These are phyloP conservation scores for Orthonevra nobilis DNA, from an alignment of 2,888 invertebrate genomes.

Conservation along the genomic window DNA sequence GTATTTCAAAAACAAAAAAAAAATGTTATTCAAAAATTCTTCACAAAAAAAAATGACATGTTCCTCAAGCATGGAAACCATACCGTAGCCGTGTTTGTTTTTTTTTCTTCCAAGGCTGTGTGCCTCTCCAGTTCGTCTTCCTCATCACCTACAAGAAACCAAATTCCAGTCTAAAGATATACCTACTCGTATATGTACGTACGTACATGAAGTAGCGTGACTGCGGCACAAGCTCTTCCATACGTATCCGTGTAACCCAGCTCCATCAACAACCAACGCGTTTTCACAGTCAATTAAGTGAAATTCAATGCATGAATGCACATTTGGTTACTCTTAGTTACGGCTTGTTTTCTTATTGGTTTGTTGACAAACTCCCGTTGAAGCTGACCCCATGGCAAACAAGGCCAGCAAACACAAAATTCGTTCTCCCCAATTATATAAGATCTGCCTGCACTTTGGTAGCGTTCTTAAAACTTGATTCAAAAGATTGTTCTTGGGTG, in stretches of 20 bases:
- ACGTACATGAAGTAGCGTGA: constrained; percentile 21
- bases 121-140: constrained; percentile 3
- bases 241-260: not conserved
- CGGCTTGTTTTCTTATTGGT: constrained; percentile 10
- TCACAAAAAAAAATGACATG: too few relatives aligned
- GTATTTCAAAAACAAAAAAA: too few relatives aligned
- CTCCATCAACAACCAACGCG: constrained; percentile 21
- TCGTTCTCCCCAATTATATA: not conserved
- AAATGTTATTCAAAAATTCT: too few relatives aligned
- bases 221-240: not conserved
- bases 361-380: constrained; percentile 6
- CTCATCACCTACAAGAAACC: constrained; percentile 17
- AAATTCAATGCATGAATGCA: constrained; percentile 54
- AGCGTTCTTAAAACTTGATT: not conserved
- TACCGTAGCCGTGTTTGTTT: not conserved
- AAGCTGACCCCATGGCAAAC: constrained; percentile 2
- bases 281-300: constrained; percentile 59
- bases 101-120: not conserved
- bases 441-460: not conserved
- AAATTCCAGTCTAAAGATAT: constrained; percentile 26
- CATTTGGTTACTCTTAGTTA: constrained; percentile 31
- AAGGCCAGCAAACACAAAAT: constrained; percentile 7
- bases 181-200: too few relatives aligned
- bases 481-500: too few relatives aligned
- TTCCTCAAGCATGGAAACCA: too few relatives aligned